phyloP scores from a whole-genome alignment of 2,113 vertebrate genomes.

The Rallus limicola region DNA sequence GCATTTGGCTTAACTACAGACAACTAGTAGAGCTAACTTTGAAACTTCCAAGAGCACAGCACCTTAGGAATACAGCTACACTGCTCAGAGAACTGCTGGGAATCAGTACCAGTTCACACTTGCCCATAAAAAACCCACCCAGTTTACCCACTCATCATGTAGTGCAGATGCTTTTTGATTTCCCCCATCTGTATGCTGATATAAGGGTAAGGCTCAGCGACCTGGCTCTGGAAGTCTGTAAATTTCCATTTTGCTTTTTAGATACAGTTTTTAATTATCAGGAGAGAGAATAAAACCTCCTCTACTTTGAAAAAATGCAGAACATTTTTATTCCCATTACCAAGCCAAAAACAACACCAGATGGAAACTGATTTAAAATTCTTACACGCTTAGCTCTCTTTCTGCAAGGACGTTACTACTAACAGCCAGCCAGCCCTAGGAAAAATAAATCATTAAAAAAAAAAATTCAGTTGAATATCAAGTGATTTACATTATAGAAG shows the following conservation, averaged over 20 bases:
- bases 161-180: background rate
- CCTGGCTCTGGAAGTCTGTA: background rate
- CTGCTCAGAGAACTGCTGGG: background rate
- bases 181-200: background rate
- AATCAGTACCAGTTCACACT: background rate
- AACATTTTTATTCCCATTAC: constrained; percentile 24
- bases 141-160: background rate
- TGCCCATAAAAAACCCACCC: background rate
- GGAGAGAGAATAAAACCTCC: background rate
- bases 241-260: background rate
- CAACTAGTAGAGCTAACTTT: background rate
- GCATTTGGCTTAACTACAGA: background rate
- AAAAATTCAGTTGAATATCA: background rate
- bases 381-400: background rate
- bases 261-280: background rate
- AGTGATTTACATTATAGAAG: background rate
- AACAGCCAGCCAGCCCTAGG: background rate
- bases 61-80: background rate
- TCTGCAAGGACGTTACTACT: background rate
- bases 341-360: constrained; percentile 31
- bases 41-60: background rate
- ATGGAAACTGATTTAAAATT: constrained; percentile 57
- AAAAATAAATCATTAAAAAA: background rate
- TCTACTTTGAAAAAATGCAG: background rate
- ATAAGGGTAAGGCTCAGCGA: background rate